Percentiles rank a stretch among this genome's conserved stretches.
These are phyloP conservation scores for Danio albolineatus DNA, from an alignment of 2,797 vertebrate genomes.

Conservation along the genomic window DNA sequence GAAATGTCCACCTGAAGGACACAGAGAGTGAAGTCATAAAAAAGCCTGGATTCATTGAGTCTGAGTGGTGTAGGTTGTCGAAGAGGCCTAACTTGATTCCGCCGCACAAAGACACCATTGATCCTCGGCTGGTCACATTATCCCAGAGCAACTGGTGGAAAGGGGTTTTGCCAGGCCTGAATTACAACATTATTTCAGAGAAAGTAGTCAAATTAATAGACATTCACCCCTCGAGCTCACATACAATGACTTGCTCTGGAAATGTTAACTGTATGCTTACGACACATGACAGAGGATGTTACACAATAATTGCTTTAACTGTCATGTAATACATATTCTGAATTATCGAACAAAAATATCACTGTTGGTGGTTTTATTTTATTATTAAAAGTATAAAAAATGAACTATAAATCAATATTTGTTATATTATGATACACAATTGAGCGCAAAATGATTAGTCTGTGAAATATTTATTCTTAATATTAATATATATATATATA, in stretches of 20 bases:
- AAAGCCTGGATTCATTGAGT: constrained; percentile 46
- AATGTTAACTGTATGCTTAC: background rate
- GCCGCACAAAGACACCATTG: constrained; percentile 71
- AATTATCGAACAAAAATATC: background rate
- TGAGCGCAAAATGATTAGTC: too few species aligned
- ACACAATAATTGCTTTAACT: constrained; percentile 12
- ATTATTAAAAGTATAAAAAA: background rate
- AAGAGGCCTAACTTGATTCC: constrained; percentile 42
- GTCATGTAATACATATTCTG: background rate
- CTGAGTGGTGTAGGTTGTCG: constrained; percentile 34
- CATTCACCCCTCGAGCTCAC: background rate
- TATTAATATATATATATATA: too few species aligned
- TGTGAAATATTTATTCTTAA: too few species aligned
- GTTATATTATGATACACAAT: too few species aligned
- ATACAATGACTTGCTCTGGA: background rate
- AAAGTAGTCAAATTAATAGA: constrained; percentile 13
- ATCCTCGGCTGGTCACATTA: constrained; percentile 58
- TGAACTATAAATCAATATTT: too few species aligned
- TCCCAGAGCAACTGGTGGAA: constrained; percentile 32
- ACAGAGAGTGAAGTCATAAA: constrained; percentile 32
- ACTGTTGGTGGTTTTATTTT: background rate
- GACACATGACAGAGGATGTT: constrained; percentile 17
- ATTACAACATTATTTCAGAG: constrained; percentile 49
- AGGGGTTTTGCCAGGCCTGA: constrained; percentile 42
- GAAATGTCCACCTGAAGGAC: constrained; percentile 39